Base-by-base conservation (phyloP, 2,888 invertebrate genomes). In the Phaonia tiefii region DNA sequence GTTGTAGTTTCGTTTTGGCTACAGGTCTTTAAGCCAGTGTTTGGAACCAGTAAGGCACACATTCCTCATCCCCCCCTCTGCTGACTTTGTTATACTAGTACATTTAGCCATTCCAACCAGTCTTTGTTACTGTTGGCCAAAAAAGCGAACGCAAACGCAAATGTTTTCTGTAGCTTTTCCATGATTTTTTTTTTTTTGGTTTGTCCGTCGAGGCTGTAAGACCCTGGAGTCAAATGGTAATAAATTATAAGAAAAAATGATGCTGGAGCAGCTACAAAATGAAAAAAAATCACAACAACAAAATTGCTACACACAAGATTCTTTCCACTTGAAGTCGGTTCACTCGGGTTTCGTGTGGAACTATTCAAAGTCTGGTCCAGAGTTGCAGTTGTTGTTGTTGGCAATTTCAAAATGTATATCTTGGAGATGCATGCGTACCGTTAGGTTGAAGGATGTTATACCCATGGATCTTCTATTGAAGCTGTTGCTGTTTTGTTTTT, bases 221-320 rank as follows among this genome's bases (percentile, higher is more conserved):
- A 83, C 83, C 82, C 82, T 83, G 73, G 51, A 78, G 74, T 65
- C 78, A 80, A 82, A 83, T 83, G 78, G 71, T 74, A 80, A 82
- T 82, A 82, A 83, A 82, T 80, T 82, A 73, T 76, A 67, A 71
- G 10, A 58, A 13, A 31, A 22, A 31, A 31, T 74, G 51, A 37
- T 31, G 15, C 20, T 51, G 51, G 31, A 11, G 25, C 46, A 54
- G 56, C 31, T 25, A 63, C 25, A 13, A 25, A 26, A 76, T 56
- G 26, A 78, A 22, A 39, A 25, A 13, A 26, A 17, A 74, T 63
- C 69, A 69, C 69, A 31, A 31, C 31, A 31, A 31, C 31, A 31
- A 31, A 31, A 31, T 5, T 8, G 8, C 31, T 31, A 31, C 31
- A 5, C 4, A 5, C 31, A 8, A 31, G 3, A 8, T 5, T 31